Base-by-base conservation (phyloP, 1,140 invertebrate genomes). In the Temnothorax nylanderi region DNA sequence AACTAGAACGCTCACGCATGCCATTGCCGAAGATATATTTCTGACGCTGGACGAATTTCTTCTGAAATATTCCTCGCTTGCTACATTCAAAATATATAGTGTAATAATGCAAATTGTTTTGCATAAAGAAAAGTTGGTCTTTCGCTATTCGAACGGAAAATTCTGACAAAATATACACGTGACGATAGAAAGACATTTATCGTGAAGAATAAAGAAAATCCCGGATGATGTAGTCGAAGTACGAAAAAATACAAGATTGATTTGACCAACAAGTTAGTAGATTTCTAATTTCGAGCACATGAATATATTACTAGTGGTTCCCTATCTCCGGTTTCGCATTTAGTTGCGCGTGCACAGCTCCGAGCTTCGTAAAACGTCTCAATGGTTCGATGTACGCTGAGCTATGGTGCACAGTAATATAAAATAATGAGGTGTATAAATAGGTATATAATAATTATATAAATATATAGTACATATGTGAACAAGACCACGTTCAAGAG, bases 231-330 rank as follows among this genome's bases (percentile, higher is more conserved):
- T 65, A 34, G 11, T 44, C n/a, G 10, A 77, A 26, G 3, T 32
- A 32, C 5, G 21, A 21, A 6, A n/a, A 58, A 2, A 81, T 2
- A 26, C 34, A 21, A 81, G 4, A 72, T 47, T 13, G 21, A 60
- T 26, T 51, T 44, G 13, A 11, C 37, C 76, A 77, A 89, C 21
- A 65, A 81, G 87, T 26, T 26, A 26, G 26, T 32, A 62, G 84
- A 93, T 93, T 81, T 89, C 94, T 95, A 95, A 95, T 94, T 95
- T 95, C 95, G 94, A 95, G 94, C 95, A 95, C 94, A 91, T 65
- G 81, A 75, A 62, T 88, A 86, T 88, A 89, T 87, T 86, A 72
- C 80, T 89, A 89, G 78, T 82, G 87, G 75, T 88, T 62, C 18
- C 74, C 80, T 90, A 80, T 78, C 26, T 85, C 47, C 72, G 65